Base-by-base conservation (phyloP, 2,888 invertebrate species). In the Zhuqinia jingwanae region DNA sequence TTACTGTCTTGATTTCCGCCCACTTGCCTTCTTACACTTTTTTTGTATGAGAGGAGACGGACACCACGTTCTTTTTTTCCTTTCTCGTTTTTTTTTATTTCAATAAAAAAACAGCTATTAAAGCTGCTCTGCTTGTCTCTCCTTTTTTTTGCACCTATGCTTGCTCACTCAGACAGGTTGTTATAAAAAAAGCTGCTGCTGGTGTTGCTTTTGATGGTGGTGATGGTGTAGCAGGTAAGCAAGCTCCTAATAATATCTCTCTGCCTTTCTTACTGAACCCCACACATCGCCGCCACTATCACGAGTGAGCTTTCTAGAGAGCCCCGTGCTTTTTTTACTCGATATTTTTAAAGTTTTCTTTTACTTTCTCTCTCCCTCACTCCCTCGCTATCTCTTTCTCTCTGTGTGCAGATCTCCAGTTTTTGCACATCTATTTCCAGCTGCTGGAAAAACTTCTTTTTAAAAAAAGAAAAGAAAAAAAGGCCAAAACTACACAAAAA, bases 11-110 rank as follows among this genome's bases (percentile, higher is more conserved):
- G n/a, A n/a, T n/a, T n/a, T n/a, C n/a, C n/a, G n/a, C n/a, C n/a
- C n/a, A n/a, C n/a, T n/a, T n/a, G n/a, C n/a, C n/a, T n/a, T n/a
- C n/a, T n/a, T n/a, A n/a, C n/a, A n/a, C n/a, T n/a, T n/a, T n/a
- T n/a, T n/a, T n/a, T n/a, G n/a, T n/a, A n/a, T n/a, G n/a, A n/a
- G 65, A 65, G 65, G 65, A 36, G 65, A 42, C 65, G 65, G 65
- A 65, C 65, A 65, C 65, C 65, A 36, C 65, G 36, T 17, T 36
- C 65, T 65, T 65, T 60, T 27, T 30, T 10, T 17, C 17, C 65
- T 65, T 65, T 60, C 60, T 30, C 20, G 6, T 30, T 22, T 8
- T 63, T 30, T 6, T 8, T 63, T 63, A 1, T n/a, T 25, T 27
- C 6, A 30, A 50, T 15, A 60, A 27, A n/a, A 30, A 30, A 30